Conservation (phyloP, 1,140 invertebrate genomes). For the Sminthurides bifidus region DNA sequence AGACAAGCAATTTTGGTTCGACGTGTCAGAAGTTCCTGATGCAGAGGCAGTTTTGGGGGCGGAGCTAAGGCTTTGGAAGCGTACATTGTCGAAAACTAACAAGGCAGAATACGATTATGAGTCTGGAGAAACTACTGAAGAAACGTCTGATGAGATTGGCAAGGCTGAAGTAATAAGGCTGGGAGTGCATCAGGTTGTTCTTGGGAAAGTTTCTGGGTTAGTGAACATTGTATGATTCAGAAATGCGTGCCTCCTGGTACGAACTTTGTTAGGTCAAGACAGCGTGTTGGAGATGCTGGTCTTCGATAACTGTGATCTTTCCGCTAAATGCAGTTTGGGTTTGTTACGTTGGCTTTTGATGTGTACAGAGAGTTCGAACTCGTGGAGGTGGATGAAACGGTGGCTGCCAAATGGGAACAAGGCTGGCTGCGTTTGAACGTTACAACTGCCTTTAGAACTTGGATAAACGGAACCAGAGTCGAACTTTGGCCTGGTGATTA, state of each 20-base stretch:
- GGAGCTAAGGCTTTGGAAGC: constrained; percentile 70
- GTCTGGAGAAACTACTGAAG: constrained; percentile 33
- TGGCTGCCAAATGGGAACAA: constrained; percentile 37
- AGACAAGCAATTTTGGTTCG: constrained; percentile 80
- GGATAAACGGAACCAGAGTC: constrained; percentile 61
- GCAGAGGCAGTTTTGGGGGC: constrained; percentile 69
- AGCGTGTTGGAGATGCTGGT: too few relatives aligned
- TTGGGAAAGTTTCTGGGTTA: constrained; percentile 16
- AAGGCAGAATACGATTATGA: constrained; percentile 35
- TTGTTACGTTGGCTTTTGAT: background rate
- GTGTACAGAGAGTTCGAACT: constrained; percentile 36
- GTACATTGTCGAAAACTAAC: constrained; percentile 30
- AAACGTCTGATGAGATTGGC: background rate
- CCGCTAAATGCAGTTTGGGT: too few relatives aligned
- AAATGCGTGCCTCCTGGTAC: background rate
- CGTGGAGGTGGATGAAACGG: constrained; percentile 33
- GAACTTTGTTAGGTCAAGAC: background rate
- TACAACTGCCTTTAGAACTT: constrained; percentile 56
- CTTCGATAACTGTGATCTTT: too few relatives aligned
- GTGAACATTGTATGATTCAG: background rate
- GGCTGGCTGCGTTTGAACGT: constrained; percentile 71
- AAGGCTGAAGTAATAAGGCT: constrained; percentile 30
- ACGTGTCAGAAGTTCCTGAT: constrained; percentile 66
- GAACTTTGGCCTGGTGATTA: constrained; percentile 84
- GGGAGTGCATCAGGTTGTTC: constrained; percentile 27